A percentile compares a stretch with the other conserved stretches of the same genome.
These are phyloP conservation scores for Paralvinella palmiformis DNA, from an alignment of 1,140 invertebrate genomes.

Conservation along the genomic window DNA sequence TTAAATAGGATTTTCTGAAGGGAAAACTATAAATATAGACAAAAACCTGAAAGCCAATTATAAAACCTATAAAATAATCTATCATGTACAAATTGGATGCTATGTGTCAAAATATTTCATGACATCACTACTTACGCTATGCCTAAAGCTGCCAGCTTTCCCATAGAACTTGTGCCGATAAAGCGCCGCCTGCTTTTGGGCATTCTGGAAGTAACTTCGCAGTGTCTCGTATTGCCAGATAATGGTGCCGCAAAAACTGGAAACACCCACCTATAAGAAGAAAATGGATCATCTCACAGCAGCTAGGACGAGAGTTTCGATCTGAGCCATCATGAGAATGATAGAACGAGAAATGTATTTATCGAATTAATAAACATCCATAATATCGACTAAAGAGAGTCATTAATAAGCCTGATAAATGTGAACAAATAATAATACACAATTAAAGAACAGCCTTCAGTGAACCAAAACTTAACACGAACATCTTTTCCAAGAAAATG, in stretches of 20 bases:
- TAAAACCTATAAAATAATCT: neutral
- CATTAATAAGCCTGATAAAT: no score
- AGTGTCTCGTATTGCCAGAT: conserved; percentile 9
- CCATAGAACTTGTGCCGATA: neutral
- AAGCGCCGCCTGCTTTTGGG: neutral
- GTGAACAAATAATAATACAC: no score
- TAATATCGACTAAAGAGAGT: no score
- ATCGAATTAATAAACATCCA: no score
- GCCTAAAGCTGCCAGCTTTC: conserved; percentile 1
- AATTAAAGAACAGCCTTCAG: no score
- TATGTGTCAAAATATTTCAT: no score
- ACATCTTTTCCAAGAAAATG: no score
- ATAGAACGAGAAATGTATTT: no score
- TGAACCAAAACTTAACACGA: no score
- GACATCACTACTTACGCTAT: neutral
- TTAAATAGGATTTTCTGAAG: neutral
- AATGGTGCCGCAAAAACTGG: neutral
- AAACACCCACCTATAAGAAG: neutral
- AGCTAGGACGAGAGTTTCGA: no score
- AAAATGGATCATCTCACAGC: no score
- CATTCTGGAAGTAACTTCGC: neutral
- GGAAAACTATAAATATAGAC: neutral
- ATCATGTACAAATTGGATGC: neutral
- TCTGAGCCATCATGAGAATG: no score
- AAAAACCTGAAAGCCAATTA: neutral